Conservation (phyloP, 2,888 invertebrate genomes). For the Heliothis peltigera region DNA sequence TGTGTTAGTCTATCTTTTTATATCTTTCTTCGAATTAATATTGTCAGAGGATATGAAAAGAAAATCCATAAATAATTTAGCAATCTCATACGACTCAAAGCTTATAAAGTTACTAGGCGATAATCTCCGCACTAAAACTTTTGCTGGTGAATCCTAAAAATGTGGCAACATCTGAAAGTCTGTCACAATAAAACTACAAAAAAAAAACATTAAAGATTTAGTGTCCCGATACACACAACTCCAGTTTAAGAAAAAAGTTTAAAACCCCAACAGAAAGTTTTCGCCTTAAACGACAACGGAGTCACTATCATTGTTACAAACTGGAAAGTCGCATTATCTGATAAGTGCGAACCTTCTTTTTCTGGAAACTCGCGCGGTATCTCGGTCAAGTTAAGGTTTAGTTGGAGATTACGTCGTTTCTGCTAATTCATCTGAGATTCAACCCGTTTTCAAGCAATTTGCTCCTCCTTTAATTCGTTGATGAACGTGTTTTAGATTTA, state of each 20-base stretch:
- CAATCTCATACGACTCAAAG: slow-evolving; percentile 24
- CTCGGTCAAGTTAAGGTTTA: slow-evolving; percentile 62
- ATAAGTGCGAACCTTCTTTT: slow-evolving; percentile 65
- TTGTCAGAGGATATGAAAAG: slow-evolving; percentile 7
- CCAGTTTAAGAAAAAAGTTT: slow-evolving; percentile 62
- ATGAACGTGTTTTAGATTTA: slow-evolving; percentile 35
- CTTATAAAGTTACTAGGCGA: slow-evolving; percentile 46
- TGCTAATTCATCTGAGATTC: slow-evolving; percentile 60
- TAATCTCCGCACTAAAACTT: slow-evolving; percentile 49
- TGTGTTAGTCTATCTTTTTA: background rate
- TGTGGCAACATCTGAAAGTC: slow-evolving; percentile 32
- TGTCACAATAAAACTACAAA: slow-evolving; percentile 59
- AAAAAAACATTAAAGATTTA: slow-evolving; percentile 60
- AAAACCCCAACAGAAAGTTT: slow-evolving; percentile 63
- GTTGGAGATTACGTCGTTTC: slow-evolving; percentile 60
- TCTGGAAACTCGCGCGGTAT: slow-evolving; percentile 62
- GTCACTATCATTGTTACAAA: slow-evolving; percentile 62
- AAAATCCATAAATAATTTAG: slow-evolving; percentile 35
- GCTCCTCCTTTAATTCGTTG: slow-evolving; percentile 46
- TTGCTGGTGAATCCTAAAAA: slow-evolving; percentile 42
- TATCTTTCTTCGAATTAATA: background rate
- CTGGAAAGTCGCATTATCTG: slow-evolving; percentile 66
- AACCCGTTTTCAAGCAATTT: slow-evolving; percentile 56
- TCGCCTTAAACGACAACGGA: slow-evolving; percentile 62
- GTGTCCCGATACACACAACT: slow-evolving; percentile 53